phyloP scores from a whole-genome alignment of 2,113 vertebrate genomes.

The Phoxinus phoxinus region DNA sequence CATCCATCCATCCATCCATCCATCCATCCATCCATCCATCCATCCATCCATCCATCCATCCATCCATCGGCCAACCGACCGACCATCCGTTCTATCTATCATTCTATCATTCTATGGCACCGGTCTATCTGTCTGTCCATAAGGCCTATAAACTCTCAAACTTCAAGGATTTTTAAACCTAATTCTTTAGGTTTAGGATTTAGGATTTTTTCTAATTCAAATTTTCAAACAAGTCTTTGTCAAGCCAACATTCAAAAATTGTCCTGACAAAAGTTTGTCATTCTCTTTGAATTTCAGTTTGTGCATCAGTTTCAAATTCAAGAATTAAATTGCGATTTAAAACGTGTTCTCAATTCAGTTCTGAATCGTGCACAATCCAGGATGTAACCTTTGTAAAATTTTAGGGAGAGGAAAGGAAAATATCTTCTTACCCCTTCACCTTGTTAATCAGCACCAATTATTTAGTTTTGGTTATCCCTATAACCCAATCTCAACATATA shows the following conservation, averaged over 20 bases:
- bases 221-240: too few species aligned
- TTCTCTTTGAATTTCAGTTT: background rate
- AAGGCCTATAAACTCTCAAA: too few species aligned
- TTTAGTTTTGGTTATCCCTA: background rate
- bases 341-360: background rate
- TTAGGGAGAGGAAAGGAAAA: background rate
- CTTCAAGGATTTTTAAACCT: background rate
- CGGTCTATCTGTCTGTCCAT: background rate
- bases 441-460: background rate
- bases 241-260: too few species aligned
- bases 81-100: background rate
- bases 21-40: background rate
- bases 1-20: background rate
- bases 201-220: too few species aligned
- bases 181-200: too few species aligned
- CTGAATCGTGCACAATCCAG: background rate
- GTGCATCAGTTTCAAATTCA: background rate
- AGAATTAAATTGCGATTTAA: background rate
- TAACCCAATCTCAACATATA: background rate
- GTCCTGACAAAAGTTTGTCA: background rate
- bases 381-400: background rate
- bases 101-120: background rate
- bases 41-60: background rate
- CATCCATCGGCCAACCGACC: too few species aligned
- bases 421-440: background rate